Base-by-base conservation (phyloP, 2,888 invertebrate species). In the Thelaira solivaga region DNA sequence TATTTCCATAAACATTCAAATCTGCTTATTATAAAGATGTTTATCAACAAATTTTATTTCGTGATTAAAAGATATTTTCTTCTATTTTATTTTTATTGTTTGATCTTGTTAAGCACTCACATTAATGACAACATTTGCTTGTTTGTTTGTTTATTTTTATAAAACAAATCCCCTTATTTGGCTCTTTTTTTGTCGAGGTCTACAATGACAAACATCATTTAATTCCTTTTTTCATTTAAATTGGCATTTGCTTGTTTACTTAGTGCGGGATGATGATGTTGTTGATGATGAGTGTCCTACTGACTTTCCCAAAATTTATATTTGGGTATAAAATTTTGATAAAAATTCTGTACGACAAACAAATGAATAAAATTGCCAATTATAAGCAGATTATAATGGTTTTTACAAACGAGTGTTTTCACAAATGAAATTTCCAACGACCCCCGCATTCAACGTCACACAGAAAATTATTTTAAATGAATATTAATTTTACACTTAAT, bases 11-110 rank as follows among this genome's bases (percentile, higher is more conserved):
- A 79, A 62, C 43, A 80, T 76, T 75, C 71, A 80, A 83, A 82
- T 83, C 80, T 80, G 81, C 81, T 83, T 84, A 85, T 86, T 86
- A 85, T 82, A 65, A 80, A 86, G 86, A 86, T 86, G 83, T 82
- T 86, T 86, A 86, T 86, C 86, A 62, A 22, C 39, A 73, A 78
- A 81, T 82, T 81, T 81, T 82, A 80, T 75, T 79, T 68, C 61
- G 59, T 75, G 73, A 76, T 64, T 49, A 57, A 10, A 71, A 43
- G 41, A 34, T 61, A 51, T 57, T 68, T 18, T 16, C 34, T 34
- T 55, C 4, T 11, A 31, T 39, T 7, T 13, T 13, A n/a, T 39
- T 13, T 4, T 13, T 39, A 18, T 51, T 51, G 36, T 69, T 69
- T 69, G 69, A 61, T 61, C 69, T 69, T 29, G 47, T 49, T 43